A percentile compares a stretch with the other conserved stretches of the same genome.
These are phyloP conservation scores for Delichon dasypus DNA, from an alignment of 2,797 vertebrate species.

Conservation along the genomic window DNA sequence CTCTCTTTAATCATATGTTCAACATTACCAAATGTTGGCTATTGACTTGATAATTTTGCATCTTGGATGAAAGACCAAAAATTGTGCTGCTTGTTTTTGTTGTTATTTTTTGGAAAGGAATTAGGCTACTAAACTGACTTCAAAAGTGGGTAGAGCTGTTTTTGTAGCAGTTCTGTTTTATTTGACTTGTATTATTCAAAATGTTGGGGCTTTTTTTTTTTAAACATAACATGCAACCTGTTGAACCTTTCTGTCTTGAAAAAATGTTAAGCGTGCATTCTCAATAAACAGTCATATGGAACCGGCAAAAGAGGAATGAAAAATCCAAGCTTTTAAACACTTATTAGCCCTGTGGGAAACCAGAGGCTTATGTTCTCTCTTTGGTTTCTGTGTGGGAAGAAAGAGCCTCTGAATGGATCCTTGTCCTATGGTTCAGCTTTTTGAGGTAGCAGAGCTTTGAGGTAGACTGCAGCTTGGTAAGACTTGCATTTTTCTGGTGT, in stretches of 20 bases:
- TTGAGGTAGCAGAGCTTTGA: not conserved
- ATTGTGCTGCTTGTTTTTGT: not conserved
- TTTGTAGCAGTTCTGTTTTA: not conserved
- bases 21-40: constrained; percentile 14
- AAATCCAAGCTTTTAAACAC: not conserved
- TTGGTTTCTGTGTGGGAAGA: not conserved
- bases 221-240: not conserved
- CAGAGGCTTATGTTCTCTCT: not conserved
- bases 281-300: not conserved
- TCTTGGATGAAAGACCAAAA: constrained; percentile 8
- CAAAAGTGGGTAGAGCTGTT: not conserved
- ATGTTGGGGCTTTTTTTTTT: fast-evolving
- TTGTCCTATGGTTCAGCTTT: not conserved
- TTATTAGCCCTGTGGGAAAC: not conserved
- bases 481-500: not conserved
- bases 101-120: not conserved
- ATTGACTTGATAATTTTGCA: constrained; percentile 26
- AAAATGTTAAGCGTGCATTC: not conserved
- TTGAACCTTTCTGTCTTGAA: not conserved
- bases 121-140: not conserved
- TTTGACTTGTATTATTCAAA: not conserved
- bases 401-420: not conserved
- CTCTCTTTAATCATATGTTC: not conserved
- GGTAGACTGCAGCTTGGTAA: not conserved
- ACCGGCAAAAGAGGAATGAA: not conserved